Evolutionary conservation across 1,140 invertebrate species (phyloP).

Genomic region (Babylonia areolata): DNA sequence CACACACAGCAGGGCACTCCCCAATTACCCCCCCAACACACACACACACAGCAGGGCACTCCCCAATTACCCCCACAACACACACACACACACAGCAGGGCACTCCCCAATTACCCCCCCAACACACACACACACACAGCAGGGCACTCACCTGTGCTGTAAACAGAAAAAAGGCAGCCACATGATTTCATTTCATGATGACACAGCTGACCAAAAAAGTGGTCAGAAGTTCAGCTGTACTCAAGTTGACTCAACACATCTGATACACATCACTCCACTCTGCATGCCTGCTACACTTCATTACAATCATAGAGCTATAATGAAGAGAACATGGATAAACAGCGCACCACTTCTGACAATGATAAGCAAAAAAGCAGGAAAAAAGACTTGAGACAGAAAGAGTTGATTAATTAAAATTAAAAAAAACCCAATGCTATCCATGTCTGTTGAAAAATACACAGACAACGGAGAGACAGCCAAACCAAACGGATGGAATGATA

Average conservation of each 20-base stretch:
- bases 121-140: no score
- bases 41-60: no score
- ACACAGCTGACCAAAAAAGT: neutral
- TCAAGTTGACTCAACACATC: neutral
- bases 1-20: no score
- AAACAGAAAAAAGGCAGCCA: no score
- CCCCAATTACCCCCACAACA: no score
- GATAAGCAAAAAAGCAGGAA: neutral
- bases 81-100: no score
- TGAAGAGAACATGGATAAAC: neutral
- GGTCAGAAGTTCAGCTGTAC: neutral
- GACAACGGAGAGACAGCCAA: neutral
- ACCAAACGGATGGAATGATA: neutral
- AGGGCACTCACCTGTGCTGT: no score
- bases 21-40: no score
- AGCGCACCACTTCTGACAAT: neutral
- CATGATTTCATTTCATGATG: no score
- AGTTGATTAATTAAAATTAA: neutral
- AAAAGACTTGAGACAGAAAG: neutral
- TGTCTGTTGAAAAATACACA: no score
- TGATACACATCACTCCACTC: neutral
- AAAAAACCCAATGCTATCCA: no score
- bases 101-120: no score
- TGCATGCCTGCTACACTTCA: neutral
- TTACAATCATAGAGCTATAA: neutral